A percentile compares a stretch with the other conserved stretches of the same genome.
Evolutionary conservation across 2,113 vertebrate genomes (phyloP).

Genomic region (Onychostruthus taczanowskii): DNA sequence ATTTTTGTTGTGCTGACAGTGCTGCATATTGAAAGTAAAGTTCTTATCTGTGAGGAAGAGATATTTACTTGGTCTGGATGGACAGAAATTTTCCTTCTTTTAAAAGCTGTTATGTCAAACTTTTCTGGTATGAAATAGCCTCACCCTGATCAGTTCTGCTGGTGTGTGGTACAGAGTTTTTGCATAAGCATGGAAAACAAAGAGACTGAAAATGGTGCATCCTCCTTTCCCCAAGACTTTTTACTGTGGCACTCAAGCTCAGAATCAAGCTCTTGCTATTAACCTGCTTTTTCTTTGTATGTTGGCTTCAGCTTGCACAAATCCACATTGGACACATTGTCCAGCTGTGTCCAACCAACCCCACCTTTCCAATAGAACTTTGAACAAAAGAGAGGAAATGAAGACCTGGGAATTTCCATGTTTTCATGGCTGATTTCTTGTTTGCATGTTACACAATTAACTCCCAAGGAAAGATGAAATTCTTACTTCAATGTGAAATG

Average conservation of each 20-base stretch:
- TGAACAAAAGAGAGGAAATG: background rate
- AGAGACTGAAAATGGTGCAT: background rate
- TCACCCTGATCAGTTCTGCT: background rate
- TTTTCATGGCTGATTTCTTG: background rate
- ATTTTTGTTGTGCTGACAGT: background rate
- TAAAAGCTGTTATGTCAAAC: background rate
- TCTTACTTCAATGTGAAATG: background rate
- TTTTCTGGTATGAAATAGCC: background rate
- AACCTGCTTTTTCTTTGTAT: background rate
- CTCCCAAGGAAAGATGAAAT: conserved; percentile 1
- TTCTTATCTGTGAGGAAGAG: background rate
- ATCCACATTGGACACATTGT: background rate
- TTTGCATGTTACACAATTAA: background rate
- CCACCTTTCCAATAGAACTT: background rate
- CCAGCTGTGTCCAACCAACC: background rate
- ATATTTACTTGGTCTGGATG: background rate
- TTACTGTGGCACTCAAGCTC: no score
- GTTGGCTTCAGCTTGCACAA: background rate
- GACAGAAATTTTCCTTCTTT: background rate
- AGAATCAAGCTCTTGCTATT: background rate
- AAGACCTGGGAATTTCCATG: background rate
- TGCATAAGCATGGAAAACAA: background rate
- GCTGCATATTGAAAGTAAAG: background rate
- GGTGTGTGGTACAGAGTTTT: background rate
- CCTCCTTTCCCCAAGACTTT: background rate